Base-by-base conservation (phyloP, 2,888 invertebrate genomes). In the Macrophya annulata region DNA sequence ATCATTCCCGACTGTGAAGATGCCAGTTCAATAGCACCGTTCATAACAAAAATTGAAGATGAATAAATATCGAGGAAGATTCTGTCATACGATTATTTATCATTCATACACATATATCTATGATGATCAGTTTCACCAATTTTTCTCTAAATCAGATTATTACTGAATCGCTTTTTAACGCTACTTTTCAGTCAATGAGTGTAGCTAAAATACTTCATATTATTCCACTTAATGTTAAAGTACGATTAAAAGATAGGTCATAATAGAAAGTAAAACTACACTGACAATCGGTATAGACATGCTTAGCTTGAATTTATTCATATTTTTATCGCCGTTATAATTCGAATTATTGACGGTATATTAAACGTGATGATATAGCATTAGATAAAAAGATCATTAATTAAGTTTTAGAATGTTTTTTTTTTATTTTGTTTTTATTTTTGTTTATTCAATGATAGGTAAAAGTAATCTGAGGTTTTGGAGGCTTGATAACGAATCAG, bases 1-100 rank as follows among this genome's bases (percentile, higher is more conserved):
- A 95, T 97, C 86, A 97, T 97, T 85, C 98, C 98, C 0, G 98
- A 98, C 89, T 98, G 98, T 92, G 97, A 97, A 93, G 96, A 98
- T 91, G 95, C 96, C 87, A 95, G 96, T 4, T 97, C 97, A 1
- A 97, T 98, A 90, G 96, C 96, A 15, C 97, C 97, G 9, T 98
- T 97, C 93, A 94, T 98, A 68, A 96, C 95, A 89, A 95, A 95
- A 62, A 62, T 81, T 9, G 81, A 81, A n/a, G 81, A 81, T 15
- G 81, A 81, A 62, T 81, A 81, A 43, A 81, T n/a, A 37, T 8
- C 25, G 62, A 68, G 68, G 12, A 17, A 31, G 17, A 68, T 15
- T 37, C 17, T 68, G 68, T 37, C 21, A 25, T 8, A 12, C 8
- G 37, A 17, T 37, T 15, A 37, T 37, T 68, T 37, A 37, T 62